A percentile compares a stretch with the other conserved stretches of the same genome.
Conservation (phyloP, 2,113 vertebrate genomes). For the Dicerorhinus sumatrensis region DNA sequence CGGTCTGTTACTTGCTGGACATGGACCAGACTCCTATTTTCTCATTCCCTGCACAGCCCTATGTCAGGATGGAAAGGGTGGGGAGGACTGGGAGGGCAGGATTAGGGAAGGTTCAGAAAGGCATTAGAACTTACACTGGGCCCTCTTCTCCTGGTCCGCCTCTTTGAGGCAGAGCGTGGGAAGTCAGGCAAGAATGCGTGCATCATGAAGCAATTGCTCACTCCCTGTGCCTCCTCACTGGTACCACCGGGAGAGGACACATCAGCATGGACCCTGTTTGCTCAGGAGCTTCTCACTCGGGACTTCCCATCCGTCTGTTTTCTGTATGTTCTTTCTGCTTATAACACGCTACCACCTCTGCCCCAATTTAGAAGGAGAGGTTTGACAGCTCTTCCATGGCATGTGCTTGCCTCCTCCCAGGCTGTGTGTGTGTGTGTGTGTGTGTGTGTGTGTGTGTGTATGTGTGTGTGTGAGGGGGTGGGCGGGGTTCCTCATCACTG, state of each 20-base stretch:
- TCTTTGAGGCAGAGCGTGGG: neutral
- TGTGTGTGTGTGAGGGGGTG: neutral
- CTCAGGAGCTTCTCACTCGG: neutral
- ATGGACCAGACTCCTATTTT: neutral
- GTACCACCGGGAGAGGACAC: neutral
- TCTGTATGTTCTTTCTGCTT: neutral
- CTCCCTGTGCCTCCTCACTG: neutral
- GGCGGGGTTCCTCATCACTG: rapidly evolving
- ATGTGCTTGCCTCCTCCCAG: neutral
- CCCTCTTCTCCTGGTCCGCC: no score
- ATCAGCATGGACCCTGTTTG: neutral
- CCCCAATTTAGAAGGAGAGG: neutral
- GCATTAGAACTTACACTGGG: neutral
- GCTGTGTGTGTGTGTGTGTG: neutral
- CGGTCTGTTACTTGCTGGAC: neutral
- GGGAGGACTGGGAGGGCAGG: neutral
- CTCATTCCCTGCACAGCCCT: neutral
- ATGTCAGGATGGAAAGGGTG: neutral
- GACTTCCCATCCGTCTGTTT: conserved; percentile 53
- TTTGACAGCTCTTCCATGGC: neutral
- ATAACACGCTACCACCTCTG: neutral
- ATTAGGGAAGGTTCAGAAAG: neutral
- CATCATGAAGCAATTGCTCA: neutral
- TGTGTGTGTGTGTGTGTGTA: no score
- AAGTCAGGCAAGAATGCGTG: neutral